Conservation (phyloP, 2,888 invertebrate genomes). For the Stenchaetothrips biformis region DNA sequence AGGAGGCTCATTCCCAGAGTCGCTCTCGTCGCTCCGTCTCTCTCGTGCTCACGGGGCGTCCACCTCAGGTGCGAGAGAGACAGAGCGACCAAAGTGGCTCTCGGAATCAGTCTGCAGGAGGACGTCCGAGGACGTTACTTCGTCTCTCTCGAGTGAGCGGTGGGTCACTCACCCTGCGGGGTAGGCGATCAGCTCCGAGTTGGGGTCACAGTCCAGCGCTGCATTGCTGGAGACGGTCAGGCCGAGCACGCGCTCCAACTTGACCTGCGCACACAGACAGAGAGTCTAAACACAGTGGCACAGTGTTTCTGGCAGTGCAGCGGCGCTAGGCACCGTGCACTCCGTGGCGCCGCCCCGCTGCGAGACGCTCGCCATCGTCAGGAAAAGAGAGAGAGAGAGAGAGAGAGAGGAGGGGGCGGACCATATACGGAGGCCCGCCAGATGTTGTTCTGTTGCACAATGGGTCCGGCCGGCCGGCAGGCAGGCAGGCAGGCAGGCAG, state of each 20-base stretch:
- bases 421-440: constrained; percentile 12
- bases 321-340: not conserved
- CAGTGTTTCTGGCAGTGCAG: not conserved
- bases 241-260: constrained; percentile 89
- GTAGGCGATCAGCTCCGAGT: constrained; percentile 85
- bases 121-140: no score
- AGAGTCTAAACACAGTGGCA: not conserved
- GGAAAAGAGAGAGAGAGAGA: no score
- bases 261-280: constrained; percentile 66
- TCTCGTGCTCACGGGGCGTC: no score
- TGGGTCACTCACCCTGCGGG: constrained; percentile 83
- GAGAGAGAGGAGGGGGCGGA: not conserved
- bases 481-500: no score
- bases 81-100: no score
- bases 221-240: constrained; percentile 92
- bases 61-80: no score
- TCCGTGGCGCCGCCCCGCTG: not conserved
- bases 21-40: no score
- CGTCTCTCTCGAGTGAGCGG: no score
- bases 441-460: constrained; percentile 21
- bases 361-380: not conserved
- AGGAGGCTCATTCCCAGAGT: no score
- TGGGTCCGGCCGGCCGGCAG: not conserved
- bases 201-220: constrained; percentile 81
- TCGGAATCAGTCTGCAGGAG: no score